Base-by-base conservation (phyloP, 1,140 invertebrate genomes). In the Laupala kohalensis region DNA sequence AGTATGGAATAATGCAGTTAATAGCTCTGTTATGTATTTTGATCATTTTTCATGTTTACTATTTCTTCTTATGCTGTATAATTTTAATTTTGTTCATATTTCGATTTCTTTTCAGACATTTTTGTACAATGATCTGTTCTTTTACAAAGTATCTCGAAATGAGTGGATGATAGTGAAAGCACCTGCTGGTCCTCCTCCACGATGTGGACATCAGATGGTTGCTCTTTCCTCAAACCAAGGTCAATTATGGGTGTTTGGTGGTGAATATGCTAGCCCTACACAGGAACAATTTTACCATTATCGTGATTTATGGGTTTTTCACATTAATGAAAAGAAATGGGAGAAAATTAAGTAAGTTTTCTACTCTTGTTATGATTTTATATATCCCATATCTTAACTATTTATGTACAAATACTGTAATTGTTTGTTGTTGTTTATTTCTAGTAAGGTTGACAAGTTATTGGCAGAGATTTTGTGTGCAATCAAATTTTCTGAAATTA, bases 271-370 rank as follows among this genome's bases (percentile, higher is more conserved):
- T 1, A 95, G 91, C 80, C 90, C 91, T 3, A 90, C 90, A 0
- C 92, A 96, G 77, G 90, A 91, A 29, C 95, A 97, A 79, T 97
- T 96, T 80, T 91, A 96, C 80, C 95, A 98, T 79, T 97, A 95
- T 78, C 90, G 89, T 80, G 95, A 98, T 80, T 82, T 98, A 0
- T 97, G 95, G 94, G 86, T 93, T 24, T 94, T 88, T 78, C 88
- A 91, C 78, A 79, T 92, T 6, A 85, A 86, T 66, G 86, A 88
- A 0, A 93, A 91, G 76, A 88, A 89, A 80, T 98, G 95, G 95
- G 89, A 95, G 76, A 95, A 96, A 84, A 86, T 96, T 71, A 81
- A 77, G 88, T 88, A 79, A 78, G 78, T 79, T 65, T 6, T n/a
- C 12, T 3, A 12, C 24, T n/a, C 13, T 6, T 23, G 6, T n/a